Conservation (phyloP, 2,113 vertebrate genomes). For the Erinaceus europaeus region DNA sequence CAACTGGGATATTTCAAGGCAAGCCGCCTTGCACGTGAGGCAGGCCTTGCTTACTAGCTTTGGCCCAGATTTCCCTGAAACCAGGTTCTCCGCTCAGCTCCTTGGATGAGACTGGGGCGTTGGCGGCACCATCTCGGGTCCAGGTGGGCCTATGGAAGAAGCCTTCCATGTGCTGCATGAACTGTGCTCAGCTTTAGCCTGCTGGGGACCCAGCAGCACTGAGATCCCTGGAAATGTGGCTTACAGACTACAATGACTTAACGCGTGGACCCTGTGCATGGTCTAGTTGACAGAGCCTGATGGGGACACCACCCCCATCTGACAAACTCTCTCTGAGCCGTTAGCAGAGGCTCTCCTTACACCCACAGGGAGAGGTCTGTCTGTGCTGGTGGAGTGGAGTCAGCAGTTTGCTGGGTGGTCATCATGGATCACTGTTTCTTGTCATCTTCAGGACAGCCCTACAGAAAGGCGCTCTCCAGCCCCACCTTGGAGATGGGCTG, state of each 20-base stretch:
- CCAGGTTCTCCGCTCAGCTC: neutral
- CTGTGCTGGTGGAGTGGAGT: too few relatives aligned
- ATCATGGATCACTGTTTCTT: too few relatives aligned
- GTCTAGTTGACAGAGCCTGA: neutral
- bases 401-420: neutral
- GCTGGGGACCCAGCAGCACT: neutral
- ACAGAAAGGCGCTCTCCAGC: neutral
- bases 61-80: neutral
- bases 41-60: neutral
- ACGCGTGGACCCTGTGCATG: neutral
- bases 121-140: neutral
- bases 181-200: neutral
- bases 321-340: neutral
- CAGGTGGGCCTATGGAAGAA: neutral
- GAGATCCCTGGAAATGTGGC: neutral
- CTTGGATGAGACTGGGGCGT: fast-evolving
- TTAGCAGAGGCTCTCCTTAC: neutral
- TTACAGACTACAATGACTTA: neutral
- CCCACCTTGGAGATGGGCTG: neutral
- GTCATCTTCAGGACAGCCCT: neutral
- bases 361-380: too few relatives aligned
- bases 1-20: neutral
- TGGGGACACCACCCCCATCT: too few relatives aligned
- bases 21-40: neutral
- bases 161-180: fast-evolving